These are phyloP conservation scores for Stylophora pistillata DNA, from an alignment of 64 coral and sea anemone genomes.

Conservation along the genomic window DNA sequence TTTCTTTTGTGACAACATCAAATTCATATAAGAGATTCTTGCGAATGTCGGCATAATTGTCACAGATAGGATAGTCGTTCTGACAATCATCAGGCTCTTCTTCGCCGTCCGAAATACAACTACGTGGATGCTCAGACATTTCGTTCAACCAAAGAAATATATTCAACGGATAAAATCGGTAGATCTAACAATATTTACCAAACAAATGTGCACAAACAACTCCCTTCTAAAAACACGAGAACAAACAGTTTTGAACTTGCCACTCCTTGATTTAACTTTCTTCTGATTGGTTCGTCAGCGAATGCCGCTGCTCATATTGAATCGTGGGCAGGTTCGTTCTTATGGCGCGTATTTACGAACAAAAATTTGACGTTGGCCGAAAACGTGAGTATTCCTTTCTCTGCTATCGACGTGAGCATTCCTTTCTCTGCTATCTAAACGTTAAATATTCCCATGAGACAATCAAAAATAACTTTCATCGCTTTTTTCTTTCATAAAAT, in stretches of 20 bases:
- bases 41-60: conserved; percentile 74
- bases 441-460: too few relatives aligned
- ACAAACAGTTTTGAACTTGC: conserved; percentile 34
- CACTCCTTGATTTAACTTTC: conserved; percentile 29
- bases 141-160: background rate
- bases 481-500: too few relatives aligned
- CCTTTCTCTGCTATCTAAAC: too few relatives aligned
- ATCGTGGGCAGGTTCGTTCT: background rate
- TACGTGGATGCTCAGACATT: conserved; percentile 39
- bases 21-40: conserved; percentile 92
- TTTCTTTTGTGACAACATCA: conserved; percentile 28
- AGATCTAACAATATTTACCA: background rate
- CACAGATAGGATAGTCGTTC: background rate
- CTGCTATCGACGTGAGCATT: too few relatives aligned
- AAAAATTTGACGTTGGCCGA: too few relatives aligned
- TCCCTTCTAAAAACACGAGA: background rate
- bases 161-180: background rate
- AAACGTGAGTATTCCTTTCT: too few relatives aligned
- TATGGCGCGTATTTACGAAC: too few relatives aligned
- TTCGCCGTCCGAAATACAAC: conserved; percentile 53
- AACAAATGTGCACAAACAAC: background rate
- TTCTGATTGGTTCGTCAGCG: conserved; percentile 17
- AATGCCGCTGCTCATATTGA: background rate
- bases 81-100: conserved; percentile 26
- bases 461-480: too few relatives aligned